Evolutionary conservation across 1,140 invertebrate genomes (phyloP), one percentile per base, ranked within the genome.

Genomic region (Holotrichia oblita): DNA sequence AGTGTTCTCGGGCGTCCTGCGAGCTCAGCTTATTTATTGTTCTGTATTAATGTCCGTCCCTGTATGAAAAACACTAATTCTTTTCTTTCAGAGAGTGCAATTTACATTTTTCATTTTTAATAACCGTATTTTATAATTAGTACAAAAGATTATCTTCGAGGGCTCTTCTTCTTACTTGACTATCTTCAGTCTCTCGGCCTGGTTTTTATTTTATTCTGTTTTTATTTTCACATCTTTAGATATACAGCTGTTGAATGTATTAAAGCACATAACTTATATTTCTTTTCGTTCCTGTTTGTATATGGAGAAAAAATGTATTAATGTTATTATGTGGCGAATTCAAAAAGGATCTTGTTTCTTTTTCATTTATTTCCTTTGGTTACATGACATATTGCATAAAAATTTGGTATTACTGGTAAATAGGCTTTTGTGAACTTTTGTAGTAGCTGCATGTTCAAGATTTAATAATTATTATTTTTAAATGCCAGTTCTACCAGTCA

Each of bases 51-150:
- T 73, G 79, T 77, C 79, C 14, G 74, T 73, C 44, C 59, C 22
- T 34, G 69, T 76, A 69, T 64, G 76, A 79, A 77, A 79, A 79
- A 77, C 79, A 77, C 42, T 79, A 79, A 77, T 77, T 79, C 79
- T 79, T 77, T 61, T 7, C 78, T 74, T 48, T 74, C 77, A 48
- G 22, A 40, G 61, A 72, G 42, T n/a, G 41, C 64, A 22, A 74
- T 78, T 73, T 73, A 78, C 64, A 48, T 78, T 73, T 78, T 41
- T 74, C 77, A 78, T 78, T 59, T 78, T 78, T 73, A 78, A 73
- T 78, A 78, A 73, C 42, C 64, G 64, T 55, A 78, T 76, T 78
- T 78, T 78, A 78, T 73, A 72, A 73, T 73, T 78, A 73, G 69
- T 34, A 78, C 69, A 73, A 78, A 78, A 40, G 61, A 44, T 73